Evolutionary conservation across 2,797 vertebrate genomes (phyloP).

Genomic region (Zenarchopterus dispar): DNA sequence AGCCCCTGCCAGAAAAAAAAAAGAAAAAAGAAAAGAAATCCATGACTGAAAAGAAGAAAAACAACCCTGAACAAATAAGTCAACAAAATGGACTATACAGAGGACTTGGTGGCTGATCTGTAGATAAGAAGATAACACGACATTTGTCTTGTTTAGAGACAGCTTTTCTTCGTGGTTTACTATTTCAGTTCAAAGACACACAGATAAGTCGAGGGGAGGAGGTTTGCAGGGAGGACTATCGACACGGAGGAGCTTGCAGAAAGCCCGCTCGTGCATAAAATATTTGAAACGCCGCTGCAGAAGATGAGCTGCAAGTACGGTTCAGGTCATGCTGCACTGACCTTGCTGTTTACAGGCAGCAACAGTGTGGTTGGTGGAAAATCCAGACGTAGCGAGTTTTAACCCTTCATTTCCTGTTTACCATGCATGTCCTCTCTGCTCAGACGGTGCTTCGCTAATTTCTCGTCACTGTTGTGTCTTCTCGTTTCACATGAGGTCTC

Average conservation of each 20-base stretch:
- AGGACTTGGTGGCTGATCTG: constrained; percentile 35
- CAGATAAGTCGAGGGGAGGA: neutral
- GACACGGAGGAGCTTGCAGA: neutral
- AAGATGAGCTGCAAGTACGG: constrained; percentile 1
- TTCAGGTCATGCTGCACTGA: constrained; percentile 34
- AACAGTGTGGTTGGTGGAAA: constrained; percentile 72
- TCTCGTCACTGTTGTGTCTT: constrained; percentile 39
- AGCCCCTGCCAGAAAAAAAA: constrained; percentile 18
- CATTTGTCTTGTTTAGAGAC: constrained; percentile 26
- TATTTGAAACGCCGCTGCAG: neutral
- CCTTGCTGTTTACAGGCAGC: constrained; percentile 56
- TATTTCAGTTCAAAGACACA: constrained; percentile 21
- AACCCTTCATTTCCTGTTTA: constrained; percentile 81
- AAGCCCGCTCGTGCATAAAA: neutral
- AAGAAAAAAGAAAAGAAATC: neutral
- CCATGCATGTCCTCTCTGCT: constrained; percentile 43
- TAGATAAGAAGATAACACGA: constrained; percentile 40
- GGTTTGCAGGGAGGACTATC: neutral
- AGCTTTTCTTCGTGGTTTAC: constrained; percentile 29
- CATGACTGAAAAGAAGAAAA: constrained; percentile 15
- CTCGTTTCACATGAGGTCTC: constrained; percentile 6
- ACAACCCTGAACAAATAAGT: constrained; percentile 26
- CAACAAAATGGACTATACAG: constrained; percentile 32
- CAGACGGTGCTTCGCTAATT: constrained; percentile 21
- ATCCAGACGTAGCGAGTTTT: constrained; percentile 61